Base-by-base conservation (phyloP, 2,888 invertebrate genomes). In the Heteropelma amictum region DNA sequence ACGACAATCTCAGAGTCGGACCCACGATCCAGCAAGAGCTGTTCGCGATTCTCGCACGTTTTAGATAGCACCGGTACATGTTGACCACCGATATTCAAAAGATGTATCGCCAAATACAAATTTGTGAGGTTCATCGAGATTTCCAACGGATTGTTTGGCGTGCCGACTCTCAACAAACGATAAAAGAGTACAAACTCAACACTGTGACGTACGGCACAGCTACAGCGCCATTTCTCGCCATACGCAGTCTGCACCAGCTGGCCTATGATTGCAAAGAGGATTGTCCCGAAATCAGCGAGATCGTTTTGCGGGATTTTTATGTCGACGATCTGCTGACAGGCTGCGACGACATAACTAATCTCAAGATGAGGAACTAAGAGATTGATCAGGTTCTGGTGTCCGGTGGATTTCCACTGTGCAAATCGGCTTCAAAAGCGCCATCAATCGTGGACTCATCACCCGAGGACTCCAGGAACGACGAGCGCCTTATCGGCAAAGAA, bases 1-100 rank as follows among this genome's bases (percentile, higher is more conserved):
- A 82, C 77, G 60, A 79, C 72, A 49, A 33, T 10, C 61, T 83
- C 8, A 70, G 77, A 28, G 53, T 71, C 4, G 82, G 81, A 8
- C 79, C 81, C 1, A 77, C 60, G 10, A 61, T 84, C 3, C 82
- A 81, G 76, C 30, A 77, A 2, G 81, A 81, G 17, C 70, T 83
- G 5, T 72, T 74, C 5, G 49, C 74, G 1, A 74, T 84, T 8
- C 33, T 79, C 2, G n/a, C 79, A 7, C 60, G 76, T 2, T 74
- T 68, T 53, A 26, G 70, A 5, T 42, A 42, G 26, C 70, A 67
- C 12, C 12, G 28, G n/a, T n/a, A 65, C 8, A 56, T 70, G 2
- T 0, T 76, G 2, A 74, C 60, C 1, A 72, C 78, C 1, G 78
- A 80, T 38, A 71, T 80, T 8, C 4, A 14, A 28, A 74, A 74